phyloP scores from a whole-genome alignment of 2,113 vertebrate genomes.

The Chloroceryle aenea region DNA sequence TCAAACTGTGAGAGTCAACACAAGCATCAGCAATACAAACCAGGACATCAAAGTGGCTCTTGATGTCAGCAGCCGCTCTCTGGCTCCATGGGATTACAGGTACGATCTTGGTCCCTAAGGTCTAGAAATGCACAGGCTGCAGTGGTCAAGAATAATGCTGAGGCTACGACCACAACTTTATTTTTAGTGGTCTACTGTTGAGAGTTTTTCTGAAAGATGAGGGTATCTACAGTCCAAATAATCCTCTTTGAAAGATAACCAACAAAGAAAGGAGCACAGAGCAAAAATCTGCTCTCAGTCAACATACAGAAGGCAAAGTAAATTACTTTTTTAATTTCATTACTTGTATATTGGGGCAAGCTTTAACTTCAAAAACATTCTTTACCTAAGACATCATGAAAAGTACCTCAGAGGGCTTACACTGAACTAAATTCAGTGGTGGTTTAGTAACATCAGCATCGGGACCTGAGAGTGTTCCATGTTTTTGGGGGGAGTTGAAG shows the following conservation, averaged over 20 bases:
- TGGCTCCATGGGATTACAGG: slow-evolving; percentile 78
- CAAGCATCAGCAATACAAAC: slow-evolving; percentile 24
- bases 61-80: slow-evolving; percentile 65
- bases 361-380: neutral
- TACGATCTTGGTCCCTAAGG: neutral
- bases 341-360: neutral
- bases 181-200: neutral
- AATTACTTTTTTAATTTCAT: neutral
- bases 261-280: neutral
- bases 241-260: neutral
- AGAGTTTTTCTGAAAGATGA: neutral
- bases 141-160: neutral
- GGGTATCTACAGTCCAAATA: neutral
- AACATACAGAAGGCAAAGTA: neutral
- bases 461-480: rapidly evolving
- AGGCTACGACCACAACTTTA: neutral
- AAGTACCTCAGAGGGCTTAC: neutral
- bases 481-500: neutral
- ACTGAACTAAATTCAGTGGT: neutral
- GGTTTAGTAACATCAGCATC: neutral
- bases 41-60: neutral
- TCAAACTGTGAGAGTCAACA: slow-evolving; percentile 68
- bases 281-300: rapidly evolving
- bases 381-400: neutral
- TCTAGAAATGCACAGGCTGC: neutral